Conservation (phyloP, 1,140 invertebrate species). For the Andrena cerasifolii region DNA sequence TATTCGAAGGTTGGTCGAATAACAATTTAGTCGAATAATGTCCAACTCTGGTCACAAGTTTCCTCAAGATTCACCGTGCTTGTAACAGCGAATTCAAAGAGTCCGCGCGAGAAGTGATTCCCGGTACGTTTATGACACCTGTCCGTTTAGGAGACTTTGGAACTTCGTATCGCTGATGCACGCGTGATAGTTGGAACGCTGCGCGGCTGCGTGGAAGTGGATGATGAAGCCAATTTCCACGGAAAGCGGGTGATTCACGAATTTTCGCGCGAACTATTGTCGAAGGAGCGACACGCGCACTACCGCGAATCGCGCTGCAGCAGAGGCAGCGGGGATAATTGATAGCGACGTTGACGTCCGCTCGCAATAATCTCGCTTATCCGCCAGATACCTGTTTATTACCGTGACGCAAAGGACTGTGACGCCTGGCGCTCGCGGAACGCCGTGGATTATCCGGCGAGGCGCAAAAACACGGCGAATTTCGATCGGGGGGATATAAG, state of each 20-base stretch:
- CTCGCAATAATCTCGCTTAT: constrained; percentile 55
- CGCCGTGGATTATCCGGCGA: background rate
- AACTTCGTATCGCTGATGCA: constrained; percentile 25
- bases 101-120: constrained; percentile 23
- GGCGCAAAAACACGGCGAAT: background rate
- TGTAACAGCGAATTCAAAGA: constrained; percentile 17
- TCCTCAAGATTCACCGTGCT: constrained; percentile 33
- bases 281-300: background rate
- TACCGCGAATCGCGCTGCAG: background rate
- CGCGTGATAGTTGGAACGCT: background rate
- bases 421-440: constrained; percentile 12
- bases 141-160: background rate
- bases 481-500: background rate
- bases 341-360: constrained; percentile 43
- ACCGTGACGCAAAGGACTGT: constrained; percentile 20
- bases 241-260: constrained; percentile 55
- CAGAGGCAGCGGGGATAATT: background rate
- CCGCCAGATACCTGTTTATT: constrained; percentile 22
- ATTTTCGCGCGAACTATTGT: background rate
- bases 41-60: too few species aligned
- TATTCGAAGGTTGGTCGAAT: too few species aligned
- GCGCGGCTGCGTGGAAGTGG: background rate
- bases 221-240: constrained; percentile 38
- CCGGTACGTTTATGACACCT: background rate
- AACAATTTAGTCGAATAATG: too few species aligned